Evolutionary conservation across 2,888 invertebrate species (phyloP).

Genomic region (Rhagium mordax): DNA sequence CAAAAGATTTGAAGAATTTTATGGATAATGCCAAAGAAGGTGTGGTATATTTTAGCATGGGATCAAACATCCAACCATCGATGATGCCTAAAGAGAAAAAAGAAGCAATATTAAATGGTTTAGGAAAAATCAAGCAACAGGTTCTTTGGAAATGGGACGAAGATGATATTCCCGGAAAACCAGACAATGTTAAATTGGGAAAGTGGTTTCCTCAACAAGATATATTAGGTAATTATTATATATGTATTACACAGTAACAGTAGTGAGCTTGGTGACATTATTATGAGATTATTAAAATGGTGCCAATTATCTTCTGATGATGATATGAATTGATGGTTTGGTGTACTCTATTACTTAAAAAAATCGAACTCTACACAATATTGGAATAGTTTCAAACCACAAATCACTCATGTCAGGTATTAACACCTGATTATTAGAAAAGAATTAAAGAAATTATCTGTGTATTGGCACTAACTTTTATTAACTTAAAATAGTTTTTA

Average conservation of each 20-base stretch:
- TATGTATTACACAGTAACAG: background rate
- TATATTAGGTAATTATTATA: slow-evolving; percentile 68
- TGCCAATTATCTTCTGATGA: too few relatives aligned
- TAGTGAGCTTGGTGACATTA: background rate
- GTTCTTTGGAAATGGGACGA: slow-evolving; percentile 80
- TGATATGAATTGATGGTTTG: too few relatives aligned
- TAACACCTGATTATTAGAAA: too few relatives aligned
- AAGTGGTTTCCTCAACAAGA: slow-evolving; percentile 65
- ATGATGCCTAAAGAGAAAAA: slow-evolving; percentile 72
- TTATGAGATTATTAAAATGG: background rate
- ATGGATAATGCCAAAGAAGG: slow-evolving; percentile 69
- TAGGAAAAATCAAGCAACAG: slow-evolving; percentile 68
- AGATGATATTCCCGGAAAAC: slow-evolving; percentile 60
- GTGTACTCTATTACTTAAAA: too few relatives aligned
- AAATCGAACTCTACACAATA: too few relatives aligned
- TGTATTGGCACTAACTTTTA: too few relatives aligned
- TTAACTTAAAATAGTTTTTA: too few relatives aligned
- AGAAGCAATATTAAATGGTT: slow-evolving; percentile 72
- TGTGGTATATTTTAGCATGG: slow-evolving; percentile 72
- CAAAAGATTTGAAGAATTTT: slow-evolving; percentile 70
- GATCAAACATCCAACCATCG: slow-evolving; percentile 73
- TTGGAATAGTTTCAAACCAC: too few relatives aligned
- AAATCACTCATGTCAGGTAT: too few relatives aligned
- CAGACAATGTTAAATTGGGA: slow-evolving; percentile 66
- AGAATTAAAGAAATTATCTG: too few relatives aligned